Conservation (phyloP, 1,140 invertebrate species). For the Eriosoma lanigerum region DNA sequence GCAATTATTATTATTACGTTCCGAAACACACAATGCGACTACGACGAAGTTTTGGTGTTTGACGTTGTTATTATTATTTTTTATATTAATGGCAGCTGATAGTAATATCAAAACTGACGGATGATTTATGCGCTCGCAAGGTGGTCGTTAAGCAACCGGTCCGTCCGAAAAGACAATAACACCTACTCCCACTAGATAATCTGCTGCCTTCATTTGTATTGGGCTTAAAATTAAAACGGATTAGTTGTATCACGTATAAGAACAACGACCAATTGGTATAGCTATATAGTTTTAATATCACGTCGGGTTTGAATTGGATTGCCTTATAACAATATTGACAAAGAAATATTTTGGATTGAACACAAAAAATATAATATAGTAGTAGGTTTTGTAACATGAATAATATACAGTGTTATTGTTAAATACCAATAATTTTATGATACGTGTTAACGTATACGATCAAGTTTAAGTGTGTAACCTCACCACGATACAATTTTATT, state of each 20-base stretch:
- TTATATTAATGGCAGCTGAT: not conserved
- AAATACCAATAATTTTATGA: too few relatives aligned
- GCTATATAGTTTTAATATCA: not conserved
- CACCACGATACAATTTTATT: too few relatives aligned
- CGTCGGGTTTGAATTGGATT: not conserved
- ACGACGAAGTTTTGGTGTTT: not conserved
- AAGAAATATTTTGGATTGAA: too few relatives aligned
- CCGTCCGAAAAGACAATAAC: slow-evolving; percentile 33
- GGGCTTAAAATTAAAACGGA: slow-evolving; percentile 23
- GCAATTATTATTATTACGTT: not conserved
- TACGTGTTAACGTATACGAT: too few relatives aligned
- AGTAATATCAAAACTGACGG: not conserved
- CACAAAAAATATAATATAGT: too few relatives aligned
- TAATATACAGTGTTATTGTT: too few relatives aligned
- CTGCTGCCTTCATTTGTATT: not conserved
- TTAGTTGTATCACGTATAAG: not conserved
- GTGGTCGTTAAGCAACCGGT: slow-evolving; percentile 41
- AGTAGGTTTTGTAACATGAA: too few relatives aligned
- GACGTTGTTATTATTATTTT: not conserved
- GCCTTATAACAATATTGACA: not conserved
- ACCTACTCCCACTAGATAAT: not conserved
- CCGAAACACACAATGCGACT: too few relatives aligned
- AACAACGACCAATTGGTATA: not conserved
- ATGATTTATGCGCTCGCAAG: slow-evolving; percentile 8
- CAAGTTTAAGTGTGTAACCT: too few relatives aligned